These are phyloP conservation scores for Sycophaga agraensis DNA, from an alignment of 1,140 invertebrate genomes.

Conservation along the genomic window DNA sequence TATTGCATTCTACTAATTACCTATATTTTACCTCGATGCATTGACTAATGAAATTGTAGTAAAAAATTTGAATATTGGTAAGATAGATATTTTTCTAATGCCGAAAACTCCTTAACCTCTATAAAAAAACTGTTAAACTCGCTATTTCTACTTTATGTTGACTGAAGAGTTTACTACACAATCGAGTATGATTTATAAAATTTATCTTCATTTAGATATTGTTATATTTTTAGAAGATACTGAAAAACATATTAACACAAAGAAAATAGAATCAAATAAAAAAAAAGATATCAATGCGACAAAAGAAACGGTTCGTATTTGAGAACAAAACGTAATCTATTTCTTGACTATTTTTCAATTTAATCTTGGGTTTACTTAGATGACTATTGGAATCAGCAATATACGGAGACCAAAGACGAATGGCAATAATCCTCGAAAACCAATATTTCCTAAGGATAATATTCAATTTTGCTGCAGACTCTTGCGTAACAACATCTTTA, in stretches of 20 bases:
- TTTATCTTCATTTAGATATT: no score
- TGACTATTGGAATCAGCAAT: slow-evolving; percentile 31
- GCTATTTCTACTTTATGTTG: neutral
- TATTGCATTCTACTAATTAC: no score
- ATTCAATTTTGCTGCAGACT: slow-evolving; percentile 19
- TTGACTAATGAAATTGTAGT: no score
- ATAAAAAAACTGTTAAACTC: neutral
- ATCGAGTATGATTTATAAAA: neutral
- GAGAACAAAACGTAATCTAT: neutral
- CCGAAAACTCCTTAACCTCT: no score
- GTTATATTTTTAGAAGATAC: neutral
- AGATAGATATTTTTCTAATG: no score
- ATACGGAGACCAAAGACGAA: slow-evolving; percentile 30
- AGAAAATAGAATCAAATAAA: neutral
- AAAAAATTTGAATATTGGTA: no score
- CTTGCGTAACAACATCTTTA: slow-evolving; percentile 30
- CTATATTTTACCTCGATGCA: no score
- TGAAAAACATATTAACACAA: neutral
- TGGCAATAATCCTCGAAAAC: slow-evolving; percentile 25
- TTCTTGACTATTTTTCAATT: no score
- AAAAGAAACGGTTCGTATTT: slow-evolving; percentile 1
- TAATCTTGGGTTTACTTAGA: no score
- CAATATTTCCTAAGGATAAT: slow-evolving; percentile 31
- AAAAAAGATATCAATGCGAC: no score
- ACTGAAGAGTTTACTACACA: neutral